Base-by-base conservation (phyloP, 1,140 invertebrate species). In the Zaprionus camerounensis region DNA sequence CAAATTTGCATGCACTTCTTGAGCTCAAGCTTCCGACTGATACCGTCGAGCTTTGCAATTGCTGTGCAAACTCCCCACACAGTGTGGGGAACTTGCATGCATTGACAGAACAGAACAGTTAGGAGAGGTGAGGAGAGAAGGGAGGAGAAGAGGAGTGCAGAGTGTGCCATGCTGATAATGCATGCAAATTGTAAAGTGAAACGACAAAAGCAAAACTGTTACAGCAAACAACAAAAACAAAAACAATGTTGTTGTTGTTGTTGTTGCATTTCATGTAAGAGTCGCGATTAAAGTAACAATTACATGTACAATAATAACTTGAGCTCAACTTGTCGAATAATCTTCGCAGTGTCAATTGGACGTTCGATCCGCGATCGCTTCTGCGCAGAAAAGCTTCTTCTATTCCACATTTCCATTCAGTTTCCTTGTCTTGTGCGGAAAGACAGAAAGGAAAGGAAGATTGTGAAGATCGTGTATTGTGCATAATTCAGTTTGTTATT, bases 91-190 rank as follows among this genome's bases (percentile, higher is more conserved):
- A 44, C 71, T 76, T 71, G 73, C 73, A 71, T 76, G 65, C 38
- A 56, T 38, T 5, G 20, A 26, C 67, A 44, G 59, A 71, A 64
- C 15, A 22, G 13, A 2, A 13, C 12, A 56, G 5, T 2, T 0
- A 7, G 9, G 9, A 3, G 3, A 11, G 31, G 15, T 9, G 26
- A 7, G 15, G 2, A 28, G 22, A n/a, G 53, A 1, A 24, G 20
- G 12, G 12, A 28, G 22, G 55, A 34, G 56, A 7, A 17, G 24
- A 7, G 7, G 3, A 28, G 28, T 3, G 68, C 15, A 58, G 24
- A 46, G 59, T 55, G 13, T 20, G 26, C n/a, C 64, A 72, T 44
- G 69, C 70, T 78, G 84, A 87, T 87, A 88, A 83, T 65, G 81
- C 71, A 80, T 71, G 71, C 46, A 71, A 87, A 13, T 51, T 34